Conservation (phyloP, 2,113 vertebrate species). For the Centropus bengalensis region DNA sequence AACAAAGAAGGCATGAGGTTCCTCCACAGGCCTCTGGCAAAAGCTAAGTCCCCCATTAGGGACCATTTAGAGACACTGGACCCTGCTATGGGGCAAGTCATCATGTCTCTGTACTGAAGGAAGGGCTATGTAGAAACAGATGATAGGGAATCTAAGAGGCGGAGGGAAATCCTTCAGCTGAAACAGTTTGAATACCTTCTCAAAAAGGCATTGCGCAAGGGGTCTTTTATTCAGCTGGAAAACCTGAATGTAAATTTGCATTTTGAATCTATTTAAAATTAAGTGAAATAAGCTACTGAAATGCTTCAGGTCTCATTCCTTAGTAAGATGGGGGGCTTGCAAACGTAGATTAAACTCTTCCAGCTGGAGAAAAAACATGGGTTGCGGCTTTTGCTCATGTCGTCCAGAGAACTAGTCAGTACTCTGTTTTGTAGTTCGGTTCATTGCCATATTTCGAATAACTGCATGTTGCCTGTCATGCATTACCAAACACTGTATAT, state of each 20-base stretch:
- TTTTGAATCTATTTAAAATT: background rate
- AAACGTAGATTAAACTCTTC: background rate
- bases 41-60: background rate
- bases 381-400: background rate
- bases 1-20: background rate
- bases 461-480: background rate
- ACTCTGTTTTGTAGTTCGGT: background rate
- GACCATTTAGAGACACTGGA: background rate
- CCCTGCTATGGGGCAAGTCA: background rate
- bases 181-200: background rate
- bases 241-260: background rate
- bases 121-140: background rate
- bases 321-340: background rate
- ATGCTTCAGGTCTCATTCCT: background rate
- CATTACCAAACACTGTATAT: background rate
- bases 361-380: background rate
- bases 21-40: background rate
- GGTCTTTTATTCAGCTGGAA: background rate
- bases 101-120: background rate
- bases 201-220: background rate
- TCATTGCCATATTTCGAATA: background rate
- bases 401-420: background rate
- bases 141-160: background rate
- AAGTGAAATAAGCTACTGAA: background rate
- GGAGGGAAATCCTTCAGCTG: background rate